These are phyloP conservation scores for Epinotia ramella DNA, from an alignment of 2,888 invertebrate genomes.

Conservation along the genomic window DNA sequence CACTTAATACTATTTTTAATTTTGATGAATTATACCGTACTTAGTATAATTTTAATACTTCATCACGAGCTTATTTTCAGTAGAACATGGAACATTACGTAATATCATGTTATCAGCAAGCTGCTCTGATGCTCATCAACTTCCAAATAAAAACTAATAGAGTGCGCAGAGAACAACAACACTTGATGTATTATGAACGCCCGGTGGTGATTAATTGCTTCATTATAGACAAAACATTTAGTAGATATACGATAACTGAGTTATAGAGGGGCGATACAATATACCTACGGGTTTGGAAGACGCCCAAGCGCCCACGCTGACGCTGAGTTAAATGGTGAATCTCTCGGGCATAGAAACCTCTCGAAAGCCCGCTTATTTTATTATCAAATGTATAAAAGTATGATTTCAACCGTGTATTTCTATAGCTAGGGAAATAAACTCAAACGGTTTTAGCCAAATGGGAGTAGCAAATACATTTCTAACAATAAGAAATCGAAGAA, in stretches of 20 bases:
- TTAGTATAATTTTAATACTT: no score
- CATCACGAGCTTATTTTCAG: no score
- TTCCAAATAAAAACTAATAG: conserved; percentile 22
- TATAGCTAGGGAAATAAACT: background rate
- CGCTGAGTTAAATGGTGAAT: conserved; percentile 23
- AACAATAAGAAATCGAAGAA: background rate
- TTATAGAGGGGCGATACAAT: conserved; percentile 18
- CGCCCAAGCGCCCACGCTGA: conserved; percentile 40
- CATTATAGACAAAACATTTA: conserved; percentile 35
- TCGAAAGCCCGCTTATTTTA: conserved; percentile 30
- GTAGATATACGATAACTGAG: conserved; percentile 36
- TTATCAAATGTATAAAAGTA: conserved; percentile 13
- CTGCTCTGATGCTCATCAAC: background rate
- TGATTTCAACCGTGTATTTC: background rate
- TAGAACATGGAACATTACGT: background rate
- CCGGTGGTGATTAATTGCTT: conserved; percentile 37
- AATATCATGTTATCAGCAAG: background rate
- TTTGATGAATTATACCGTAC: no score
- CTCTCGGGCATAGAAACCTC: conserved; percentile 31
- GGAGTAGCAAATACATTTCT: background rate
- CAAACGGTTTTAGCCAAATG: background rate
- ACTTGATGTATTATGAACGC: conserved; percentile 21
- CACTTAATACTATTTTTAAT: no score
- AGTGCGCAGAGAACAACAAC: conserved; percentile 21
- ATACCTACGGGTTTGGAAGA: conserved; percentile 40